A percentile compares a stretch with the other conserved stretches of the same genome.
These are phyloP conservation scores for fruit fly (Drosophila melanogaster) DNA, from an alignment of 1,140 invertebrate genomes.

Conservation along the genomic window DNA sequence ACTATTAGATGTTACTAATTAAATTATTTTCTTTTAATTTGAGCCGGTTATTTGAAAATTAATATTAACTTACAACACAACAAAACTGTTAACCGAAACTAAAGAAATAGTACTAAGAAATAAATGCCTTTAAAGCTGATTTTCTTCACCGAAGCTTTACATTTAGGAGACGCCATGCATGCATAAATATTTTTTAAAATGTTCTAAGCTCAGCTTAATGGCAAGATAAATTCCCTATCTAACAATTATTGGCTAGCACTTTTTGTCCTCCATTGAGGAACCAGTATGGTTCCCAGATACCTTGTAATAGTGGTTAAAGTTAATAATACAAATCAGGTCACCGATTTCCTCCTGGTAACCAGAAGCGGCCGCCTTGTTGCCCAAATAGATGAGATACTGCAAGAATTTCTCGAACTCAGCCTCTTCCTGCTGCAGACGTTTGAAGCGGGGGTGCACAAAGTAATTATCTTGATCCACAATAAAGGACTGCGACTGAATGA, in stretches of 20 bases:
- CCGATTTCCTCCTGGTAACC: constrained; percentile 82
- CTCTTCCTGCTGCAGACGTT: constrained; percentile 70
- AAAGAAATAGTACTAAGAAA: too few relatives aligned
- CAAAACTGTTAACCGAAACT: background rate
- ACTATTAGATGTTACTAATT: too few relatives aligned
- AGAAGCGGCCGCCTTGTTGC: constrained; percentile 72
- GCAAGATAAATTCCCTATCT: constrained; percentile 6
- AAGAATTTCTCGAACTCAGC: constrained; percentile 79
- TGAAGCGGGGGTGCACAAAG: constrained; percentile 71
- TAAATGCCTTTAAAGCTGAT: background rate
- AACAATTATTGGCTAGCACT: background rate
- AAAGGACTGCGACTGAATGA: constrained; percentile 67
- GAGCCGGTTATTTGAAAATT: background rate
- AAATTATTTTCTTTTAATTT: too few relatives aligned
- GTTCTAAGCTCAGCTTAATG: background rate
- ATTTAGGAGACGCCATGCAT: background rate
- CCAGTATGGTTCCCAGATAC: constrained; percentile 23
- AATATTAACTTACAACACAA: background rate
- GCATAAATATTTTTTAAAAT: background rate
- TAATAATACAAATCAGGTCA: constrained; percentile 77
- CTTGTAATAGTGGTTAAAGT: constrained; percentile 80
- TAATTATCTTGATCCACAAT: constrained; percentile 44
- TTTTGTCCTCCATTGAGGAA: constrained; percentile 2
- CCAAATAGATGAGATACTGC: constrained; percentile 77
- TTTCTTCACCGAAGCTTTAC: background rate